Evolutionary conservation across 2,113 vertebrate genomes (phyloP), one percentile per base, ranked within the genome.

Genomic region (Anhinga anhinga): DNA sequence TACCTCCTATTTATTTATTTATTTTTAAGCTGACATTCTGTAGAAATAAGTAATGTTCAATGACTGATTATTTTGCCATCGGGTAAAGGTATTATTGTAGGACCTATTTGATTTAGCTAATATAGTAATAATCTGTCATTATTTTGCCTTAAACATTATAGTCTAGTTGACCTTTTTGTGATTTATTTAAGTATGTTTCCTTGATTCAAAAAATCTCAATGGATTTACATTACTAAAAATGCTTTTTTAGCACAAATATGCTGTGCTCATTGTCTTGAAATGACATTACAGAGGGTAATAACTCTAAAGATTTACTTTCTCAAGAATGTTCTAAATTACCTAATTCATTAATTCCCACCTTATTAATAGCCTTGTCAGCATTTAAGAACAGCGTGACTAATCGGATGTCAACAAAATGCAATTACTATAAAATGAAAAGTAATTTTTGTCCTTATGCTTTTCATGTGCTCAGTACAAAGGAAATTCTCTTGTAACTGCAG

Each of bases 401-500:
- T 95, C 89, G 79, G 69, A 90, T 72, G 82, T 93, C 95, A 96
- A 93, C 87, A 94, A 93, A 96, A 96, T 66, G 80, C 87, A 95
- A 72, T 96, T 96, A 90, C 86, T 89, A 82, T 47, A 78, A 89
- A 78, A 50, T 73, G 61, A 85, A 95, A 96, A 84, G 82, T 85
- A 81, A 94, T 96, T 94, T 95, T 89, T 52, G 58, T 67, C 70
- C 76, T 93, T 97, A 56, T 34, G 42, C 49, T 94, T 97, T 82
- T 92, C 95, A 96, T 95, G 87, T 97, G 50, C 45, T 61, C 58
- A 87, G 61, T 92, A 90, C 47, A 93, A 79, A 95, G 58, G 34
- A 80, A 92, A 81, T 93, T 93, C 27, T 71, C 25, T 27, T 82
- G 27, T 93, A 95, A 86, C 61, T 82, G 58, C 38, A 55, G 30